Percentiles rank a stretch among this genome's conserved stretches.
These are phyloP conservation scores for Galerucella calmariensis DNA, from an alignment of 2,888 invertebrate species.

Conservation along the genomic window DNA sequence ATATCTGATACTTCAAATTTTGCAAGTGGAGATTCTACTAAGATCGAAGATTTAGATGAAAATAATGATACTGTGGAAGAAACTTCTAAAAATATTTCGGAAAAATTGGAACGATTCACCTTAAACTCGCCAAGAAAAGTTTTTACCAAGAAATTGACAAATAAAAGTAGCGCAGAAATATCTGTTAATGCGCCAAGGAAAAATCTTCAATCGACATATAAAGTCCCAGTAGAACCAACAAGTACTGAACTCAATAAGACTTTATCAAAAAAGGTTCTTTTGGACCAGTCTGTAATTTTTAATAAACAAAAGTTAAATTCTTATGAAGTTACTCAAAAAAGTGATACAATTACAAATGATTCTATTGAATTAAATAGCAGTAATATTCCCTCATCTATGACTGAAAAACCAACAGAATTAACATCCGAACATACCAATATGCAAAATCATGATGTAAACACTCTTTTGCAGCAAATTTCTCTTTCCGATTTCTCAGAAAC, in stretches of 20 bases:
- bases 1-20: slow-evolving; percentile 39
- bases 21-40: slow-evolving; percentile 38
- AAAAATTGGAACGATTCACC: slow-evolving; percentile 17
- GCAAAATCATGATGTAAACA: slow-evolving; percentile 1
- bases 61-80: slow-evolving; percentile 14
- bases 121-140: slow-evolving; percentile 14
- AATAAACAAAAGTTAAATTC: not conserved
- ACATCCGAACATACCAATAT: not conserved
- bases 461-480: slow-evolving; percentile 17
- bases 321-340: not conserved
- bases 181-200: not conserved
- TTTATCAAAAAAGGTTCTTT: not conserved
- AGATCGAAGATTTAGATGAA: slow-evolving; percentile 39
- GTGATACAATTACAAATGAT: not conserved
- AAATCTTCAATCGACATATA: not conserved
- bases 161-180: not conserved
- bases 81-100: slow-evolving; percentile 9
- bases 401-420: not conserved
- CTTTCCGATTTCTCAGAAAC: slow-evolving; percentile 31
- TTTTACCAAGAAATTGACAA: not conserved
- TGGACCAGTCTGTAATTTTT: not conserved
- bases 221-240: not conserved
- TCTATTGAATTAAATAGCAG: not conserved
- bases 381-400: not conserved
- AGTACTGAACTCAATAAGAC: not conserved